A percentile compares a stretch with the other conserved stretches of the same genome.
phyloP scores from a whole-genome alignment of 2,797 vertebrate genomes.

The Acropternis orthonyx region DNA sequence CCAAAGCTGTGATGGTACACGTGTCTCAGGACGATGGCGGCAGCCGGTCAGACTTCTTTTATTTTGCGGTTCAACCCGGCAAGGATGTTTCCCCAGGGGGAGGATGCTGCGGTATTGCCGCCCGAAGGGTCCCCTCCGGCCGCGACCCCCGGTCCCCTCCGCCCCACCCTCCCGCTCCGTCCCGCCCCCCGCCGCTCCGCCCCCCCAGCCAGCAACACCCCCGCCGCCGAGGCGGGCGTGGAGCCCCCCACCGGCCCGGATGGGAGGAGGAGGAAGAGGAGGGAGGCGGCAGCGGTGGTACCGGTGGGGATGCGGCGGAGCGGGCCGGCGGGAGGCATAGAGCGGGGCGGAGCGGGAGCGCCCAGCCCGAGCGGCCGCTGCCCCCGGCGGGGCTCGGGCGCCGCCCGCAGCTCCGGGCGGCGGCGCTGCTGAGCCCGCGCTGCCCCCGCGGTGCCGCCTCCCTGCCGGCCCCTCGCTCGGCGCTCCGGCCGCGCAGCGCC shows the following conservation, averaged over 20 bases:
- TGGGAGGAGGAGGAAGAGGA: not conserved
- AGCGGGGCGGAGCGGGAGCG: not conserved
- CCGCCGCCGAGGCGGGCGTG: not conserved
- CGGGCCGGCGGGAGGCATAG: not conserved
- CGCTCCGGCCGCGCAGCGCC: slow-evolving; percentile 20
- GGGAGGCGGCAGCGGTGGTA: not conserved
- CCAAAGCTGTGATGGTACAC: not conserved
- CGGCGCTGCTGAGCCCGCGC: slow-evolving; percentile 55
- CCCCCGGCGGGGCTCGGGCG: slow-evolving; percentile 2
- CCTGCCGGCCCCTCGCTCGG: not conserved
- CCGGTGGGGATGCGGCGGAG: slow-evolving; percentile 41
- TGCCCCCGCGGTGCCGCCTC: not conserved
- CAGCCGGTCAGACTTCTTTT: not conserved
- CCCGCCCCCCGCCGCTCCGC: slow-evolving; percentile 15
- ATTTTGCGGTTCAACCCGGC: no score
- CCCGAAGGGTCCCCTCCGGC: not conserved
- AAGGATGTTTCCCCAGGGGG: rapidly evolving
- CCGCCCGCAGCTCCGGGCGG: slow-evolving; percentile 28
- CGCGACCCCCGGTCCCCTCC: not conserved
- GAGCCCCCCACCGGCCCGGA: not conserved
- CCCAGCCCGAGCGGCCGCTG: slow-evolving; percentile 24
- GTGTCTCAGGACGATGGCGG: not conserved
- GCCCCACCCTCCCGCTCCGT: not conserved
- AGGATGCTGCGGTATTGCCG: not conserved
- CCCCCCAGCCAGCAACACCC: slow-evolving; percentile 12